Percentiles rank a stretch among this genome's conserved stretches.
phyloP scores from a whole-genome alignment of 2,797 vertebrate species.

The Poliocrania exsul region DNA sequence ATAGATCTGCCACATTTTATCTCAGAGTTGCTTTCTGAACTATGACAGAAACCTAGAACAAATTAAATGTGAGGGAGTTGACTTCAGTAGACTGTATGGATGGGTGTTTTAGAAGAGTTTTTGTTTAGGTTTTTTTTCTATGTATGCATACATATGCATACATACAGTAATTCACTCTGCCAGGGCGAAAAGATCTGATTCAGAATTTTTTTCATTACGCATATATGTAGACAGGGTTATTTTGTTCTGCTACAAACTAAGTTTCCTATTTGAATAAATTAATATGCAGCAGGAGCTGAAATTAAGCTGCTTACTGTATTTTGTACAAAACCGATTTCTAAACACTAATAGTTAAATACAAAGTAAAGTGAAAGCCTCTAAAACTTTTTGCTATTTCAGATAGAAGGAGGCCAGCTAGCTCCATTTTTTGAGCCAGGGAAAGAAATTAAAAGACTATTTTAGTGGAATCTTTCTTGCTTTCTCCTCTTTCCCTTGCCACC shows the following conservation, averaged over 20 bases:
- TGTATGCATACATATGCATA: rapidly evolving
- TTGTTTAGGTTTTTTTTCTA: not conserved
- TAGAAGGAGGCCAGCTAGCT: not conserved
- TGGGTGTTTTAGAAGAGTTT: not conserved
- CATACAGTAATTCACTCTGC: not conserved
- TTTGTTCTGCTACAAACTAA: not conserved
- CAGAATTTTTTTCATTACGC: not conserved
- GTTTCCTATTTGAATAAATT: not conserved
- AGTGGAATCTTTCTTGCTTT: not conserved
- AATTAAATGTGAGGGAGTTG: not conserved
- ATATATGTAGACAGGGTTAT: not conserved
- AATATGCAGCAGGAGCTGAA: not conserved
- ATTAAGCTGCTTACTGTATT: not conserved
- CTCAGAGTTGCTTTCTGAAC: not conserved
- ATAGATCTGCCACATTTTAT: not conserved
- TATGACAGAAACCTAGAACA: not conserved
- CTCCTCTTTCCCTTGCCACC: not conserved
- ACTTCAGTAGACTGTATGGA: not conserved
- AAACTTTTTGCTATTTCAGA: not conserved
- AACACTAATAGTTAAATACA: not conserved
- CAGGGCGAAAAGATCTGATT: not conserved
- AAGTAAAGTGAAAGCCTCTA: not conserved
- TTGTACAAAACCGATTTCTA: not conserved
- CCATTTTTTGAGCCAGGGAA: not conserved
- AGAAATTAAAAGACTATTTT: not conserved